Evolutionary conservation across 2,888 invertebrate species (phyloP).

Genomic region (Rhingia campestris): DNA sequence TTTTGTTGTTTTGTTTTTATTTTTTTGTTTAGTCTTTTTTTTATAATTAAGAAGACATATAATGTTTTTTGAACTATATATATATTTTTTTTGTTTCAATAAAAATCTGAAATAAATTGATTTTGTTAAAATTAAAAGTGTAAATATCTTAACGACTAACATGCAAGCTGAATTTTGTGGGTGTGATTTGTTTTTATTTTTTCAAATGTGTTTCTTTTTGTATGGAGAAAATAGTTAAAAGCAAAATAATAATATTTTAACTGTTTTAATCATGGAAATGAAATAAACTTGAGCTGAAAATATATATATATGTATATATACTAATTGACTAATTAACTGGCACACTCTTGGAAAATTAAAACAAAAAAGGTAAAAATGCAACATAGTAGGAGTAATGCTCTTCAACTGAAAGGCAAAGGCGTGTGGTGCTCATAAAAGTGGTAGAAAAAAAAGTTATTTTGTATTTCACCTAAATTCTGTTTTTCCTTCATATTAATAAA

Average conservation of each 20-base stretch:
- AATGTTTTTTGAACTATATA: conserved; percentile 83
- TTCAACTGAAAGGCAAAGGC: conserved; percentile 62
- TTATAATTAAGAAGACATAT: conserved; percentile 81
- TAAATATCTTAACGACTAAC: conserved; percentile 61
- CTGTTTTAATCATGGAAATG: conserved; percentile 29
- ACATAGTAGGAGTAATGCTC: conserved; percentile 40
- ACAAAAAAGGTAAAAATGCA: conserved; percentile 36
- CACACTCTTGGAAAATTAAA: conserved; percentile 22
- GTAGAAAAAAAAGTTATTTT: conserved; percentile 48
- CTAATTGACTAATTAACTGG: conserved; percentile 34
- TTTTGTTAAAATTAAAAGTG: conserved; percentile 80
- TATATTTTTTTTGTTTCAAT: conserved; percentile 78
- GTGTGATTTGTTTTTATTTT: conserved; percentile 44
- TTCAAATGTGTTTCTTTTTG: conserved; percentile 11
- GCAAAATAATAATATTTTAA: conserved; percentile 26
- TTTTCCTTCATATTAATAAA: conserved; percentile 71
- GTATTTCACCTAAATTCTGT: conserved; percentile 66
- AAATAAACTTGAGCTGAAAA: conserved; percentile 24
- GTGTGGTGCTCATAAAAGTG: conserved; percentile 52
- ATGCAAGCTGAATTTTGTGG: conserved; percentile 67
- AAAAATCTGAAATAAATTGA: conserved; percentile 83
- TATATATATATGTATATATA: background rate
- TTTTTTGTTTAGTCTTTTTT: conserved; percentile 77
- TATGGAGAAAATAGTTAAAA: conserved; percentile 7
- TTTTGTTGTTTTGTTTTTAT: conserved; percentile 76